These are phyloP conservation scores for Saccostrea cuccullata DNA, from an alignment of 1,140 invertebrate species.

Conservation along the genomic window DNA sequence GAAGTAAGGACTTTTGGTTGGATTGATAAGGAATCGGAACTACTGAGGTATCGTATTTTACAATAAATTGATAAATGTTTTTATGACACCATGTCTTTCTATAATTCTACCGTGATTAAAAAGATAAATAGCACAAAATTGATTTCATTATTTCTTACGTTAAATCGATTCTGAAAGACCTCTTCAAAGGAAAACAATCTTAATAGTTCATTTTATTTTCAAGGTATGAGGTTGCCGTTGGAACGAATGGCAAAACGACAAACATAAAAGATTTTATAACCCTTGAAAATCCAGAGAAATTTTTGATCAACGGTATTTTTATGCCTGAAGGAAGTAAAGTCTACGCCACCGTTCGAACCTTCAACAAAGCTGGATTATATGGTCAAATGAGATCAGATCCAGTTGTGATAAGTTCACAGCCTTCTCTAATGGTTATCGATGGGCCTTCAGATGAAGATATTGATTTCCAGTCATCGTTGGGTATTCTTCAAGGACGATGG, in stretches of 20 bases:
- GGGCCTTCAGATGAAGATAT: conserved; percentile 48
- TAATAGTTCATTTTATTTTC: background rate
- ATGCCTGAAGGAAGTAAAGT: background rate
- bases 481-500: conserved; percentile 58
- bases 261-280: conserved; percentile 42
- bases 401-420: conserved; percentile 56
- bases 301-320: conserved; percentile 31
- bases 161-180: too few species aligned
- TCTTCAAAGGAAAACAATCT: too few species aligned
- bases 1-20: conserved; percentile 46
- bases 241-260: background rate
- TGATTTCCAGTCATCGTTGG: conserved; percentile 57
- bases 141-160: too few species aligned
- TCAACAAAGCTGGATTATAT: conserved; percentile 62
- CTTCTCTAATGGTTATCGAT: conserved; percentile 58
- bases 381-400: conserved; percentile 42
- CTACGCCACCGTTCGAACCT: conserved; percentile 52
- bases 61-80: too few species aligned
- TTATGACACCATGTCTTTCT: too few species aligned
- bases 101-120: too few species aligned
- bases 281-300: conserved; percentile 3
- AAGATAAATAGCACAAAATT: too few species aligned
- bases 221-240: conserved; percentile 44
- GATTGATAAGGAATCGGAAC: conserved; percentile 51
- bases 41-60: conserved; percentile 45